Conservation (phyloP, 1,140 invertebrate genomes). For the Drosophila ohnishii region DNA sequence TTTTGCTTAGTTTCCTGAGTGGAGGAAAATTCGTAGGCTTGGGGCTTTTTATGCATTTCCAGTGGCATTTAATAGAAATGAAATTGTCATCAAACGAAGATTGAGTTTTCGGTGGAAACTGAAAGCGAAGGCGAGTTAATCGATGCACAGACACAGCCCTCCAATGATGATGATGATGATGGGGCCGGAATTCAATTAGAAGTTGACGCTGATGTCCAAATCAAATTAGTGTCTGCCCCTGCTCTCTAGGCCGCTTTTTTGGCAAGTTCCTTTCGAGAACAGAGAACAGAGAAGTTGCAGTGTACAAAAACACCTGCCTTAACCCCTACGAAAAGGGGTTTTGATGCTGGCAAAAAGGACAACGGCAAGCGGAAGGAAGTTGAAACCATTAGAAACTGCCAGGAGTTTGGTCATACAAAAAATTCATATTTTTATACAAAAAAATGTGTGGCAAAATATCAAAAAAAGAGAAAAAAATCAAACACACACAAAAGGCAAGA, state of each 20-base stretch:
- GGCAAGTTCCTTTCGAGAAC: constrained; percentile 14
- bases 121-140: constrained; percentile 56
- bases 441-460: constrained; percentile 7
- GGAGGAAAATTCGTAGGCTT: background rate
- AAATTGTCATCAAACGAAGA: constrained; percentile 78
- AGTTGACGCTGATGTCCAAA: constrained; percentile 64
- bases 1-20: constrained; percentile 10
- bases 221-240: constrained; percentile 58
- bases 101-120: constrained; percentile 44
- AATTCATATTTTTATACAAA: constrained; percentile 64
- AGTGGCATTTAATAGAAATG: constrained; percentile 76
- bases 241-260: background rate
- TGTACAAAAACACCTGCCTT: background rate
- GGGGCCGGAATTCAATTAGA: constrained; percentile 68
- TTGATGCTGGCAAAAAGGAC: constrained; percentile 40
- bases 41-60: constrained; percentile 59
- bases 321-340: constrained; percentile 1
- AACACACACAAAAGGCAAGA: constrained; percentile 20
- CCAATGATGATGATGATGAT: constrained; percentile 21
- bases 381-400: constrained; percentile 77
- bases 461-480: background rate
- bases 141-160: constrained; percentile 47
- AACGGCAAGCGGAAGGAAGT: constrained; percentile 76
- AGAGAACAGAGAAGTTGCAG: background rate
- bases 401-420: constrained; percentile 10